A percentile compares a stretch with the other conserved stretches of the same genome.
phyloP scores from a whole-genome alignment of 2,888 invertebrate genomes.

The Drosophila nigritarsus region DNA sequence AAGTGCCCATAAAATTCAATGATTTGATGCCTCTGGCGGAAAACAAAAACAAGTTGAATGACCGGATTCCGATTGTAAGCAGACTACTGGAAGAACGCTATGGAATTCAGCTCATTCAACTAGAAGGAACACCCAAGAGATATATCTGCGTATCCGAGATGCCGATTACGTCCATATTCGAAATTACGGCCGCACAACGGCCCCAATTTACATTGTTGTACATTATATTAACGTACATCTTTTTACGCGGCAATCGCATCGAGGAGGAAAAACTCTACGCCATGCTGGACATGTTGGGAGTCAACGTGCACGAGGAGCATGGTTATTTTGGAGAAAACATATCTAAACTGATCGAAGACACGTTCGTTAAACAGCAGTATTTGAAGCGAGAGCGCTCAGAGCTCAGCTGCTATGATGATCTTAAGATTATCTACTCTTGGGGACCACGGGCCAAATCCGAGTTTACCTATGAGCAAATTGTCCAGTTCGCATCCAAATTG shows the following conservation, averaged over 20 bases:
- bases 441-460: slow-evolving; percentile 62
- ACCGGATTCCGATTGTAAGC: slow-evolving; percentile 37
- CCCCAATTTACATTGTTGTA: slow-evolving; percentile 49
- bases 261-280: slow-evolving; percentile 58
- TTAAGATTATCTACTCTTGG: slow-evolving; percentile 53
- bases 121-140: slow-evolving; percentile 47
- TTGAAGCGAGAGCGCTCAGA: slow-evolving; percentile 58
- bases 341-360: slow-evolving; percentile 57
- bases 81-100: slow-evolving; percentile 37
- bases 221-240: slow-evolving; percentile 65
- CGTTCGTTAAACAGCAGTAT: slow-evolving; percentile 62
- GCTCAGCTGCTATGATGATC: slow-evolving; percentile 50
- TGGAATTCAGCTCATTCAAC: slow-evolving; percentile 41
- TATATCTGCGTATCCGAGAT: slow-evolving; percentile 55
- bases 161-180: slow-evolving; percentile 46
- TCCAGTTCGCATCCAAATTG: slow-evolving; percentile 50
- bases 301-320: slow-evolving; percentile 59
- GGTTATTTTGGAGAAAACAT: slow-evolving; percentile 59
- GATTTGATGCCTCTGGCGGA: slow-evolving; percentile 40
- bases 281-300: slow-evolving; percentile 36
- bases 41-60: slow-evolving; percentile 21
- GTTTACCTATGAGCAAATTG: slow-evolving; percentile 44
- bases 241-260: slow-evolving; percentile 55
- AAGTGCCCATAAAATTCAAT: slow-evolving; percentile 53
- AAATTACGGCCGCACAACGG: slow-evolving; percentile 53